phyloP scores from a whole-genome alignment of 53 echinoderm and acorn worm species.

The Holothuria leucospilota region DNA sequence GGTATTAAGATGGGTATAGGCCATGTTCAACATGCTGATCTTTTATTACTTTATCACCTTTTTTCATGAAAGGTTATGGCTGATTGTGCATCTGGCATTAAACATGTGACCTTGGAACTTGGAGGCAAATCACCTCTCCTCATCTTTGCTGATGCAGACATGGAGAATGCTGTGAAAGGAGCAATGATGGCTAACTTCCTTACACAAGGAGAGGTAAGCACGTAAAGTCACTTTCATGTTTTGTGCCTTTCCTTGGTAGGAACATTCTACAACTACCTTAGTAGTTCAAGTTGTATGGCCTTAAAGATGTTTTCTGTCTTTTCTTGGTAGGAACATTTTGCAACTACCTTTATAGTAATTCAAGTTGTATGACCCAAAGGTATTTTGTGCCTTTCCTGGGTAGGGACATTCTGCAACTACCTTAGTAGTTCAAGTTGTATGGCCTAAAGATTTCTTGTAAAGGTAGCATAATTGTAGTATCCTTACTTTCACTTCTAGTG shows the following conservation, averaged over 20 bases:
- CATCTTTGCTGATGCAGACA: slow-evolving; percentile 88
- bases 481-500: no score
- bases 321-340: no score
- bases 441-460: slow-evolving; percentile 27
- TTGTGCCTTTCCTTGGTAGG: no score
- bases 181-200: slow-evolving; percentile 96
- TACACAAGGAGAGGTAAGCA: slow-evolving; percentile 90
- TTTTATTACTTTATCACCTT: neutral
- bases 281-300: slow-evolving; percentile 52
- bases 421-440: slow-evolving; percentile 6
- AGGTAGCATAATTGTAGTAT: no score
- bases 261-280: no score
- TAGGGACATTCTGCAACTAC: no score
- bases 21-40: neutral
- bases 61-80: slow-evolving; percentile 79
- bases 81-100: slow-evolving; percentile 77
- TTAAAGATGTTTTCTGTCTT: slow-evolving; percentile 41
- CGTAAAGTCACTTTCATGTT: neutral
- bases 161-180: slow-evolving; percentile 98
- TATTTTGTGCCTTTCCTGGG: no score
- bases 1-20: neutral
- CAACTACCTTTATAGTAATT: no score
- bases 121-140: slow-evolving; percentile 97
- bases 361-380: no score
- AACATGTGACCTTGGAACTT: slow-evolving; percentile 84